These are phyloP conservation scores for Uloborus plumipes DNA, from an alignment of 2,888 invertebrate species.

Conservation along the genomic window DNA sequence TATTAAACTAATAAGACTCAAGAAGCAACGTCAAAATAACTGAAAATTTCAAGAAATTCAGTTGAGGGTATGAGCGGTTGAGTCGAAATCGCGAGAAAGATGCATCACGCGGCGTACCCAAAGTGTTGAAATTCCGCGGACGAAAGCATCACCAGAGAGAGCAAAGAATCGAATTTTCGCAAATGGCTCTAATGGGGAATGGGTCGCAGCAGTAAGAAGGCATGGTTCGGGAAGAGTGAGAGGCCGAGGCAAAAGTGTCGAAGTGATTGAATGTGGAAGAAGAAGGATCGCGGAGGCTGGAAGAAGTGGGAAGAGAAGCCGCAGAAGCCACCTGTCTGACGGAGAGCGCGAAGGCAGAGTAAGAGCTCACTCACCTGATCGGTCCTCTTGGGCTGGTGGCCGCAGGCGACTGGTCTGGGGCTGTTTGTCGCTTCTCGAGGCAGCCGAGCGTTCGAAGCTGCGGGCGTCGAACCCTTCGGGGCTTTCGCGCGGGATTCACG, in stretches of 20 bases:
- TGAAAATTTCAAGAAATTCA: too few relatives aligned
- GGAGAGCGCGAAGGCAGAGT: conserved; percentile 31
- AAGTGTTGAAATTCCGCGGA: too few relatives aligned
- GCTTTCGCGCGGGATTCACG: conserved; percentile 11
- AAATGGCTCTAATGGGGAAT: too few relatives aligned
- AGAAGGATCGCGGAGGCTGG: neutral
- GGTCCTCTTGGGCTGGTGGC: conserved; percentile 26
- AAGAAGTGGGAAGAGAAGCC: neutral
- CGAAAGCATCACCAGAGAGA: too few relatives aligned
- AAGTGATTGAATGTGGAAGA: neutral
- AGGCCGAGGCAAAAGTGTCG: neutral
- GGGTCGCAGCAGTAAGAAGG: too few relatives aligned
- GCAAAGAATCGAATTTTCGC: too few relatives aligned
- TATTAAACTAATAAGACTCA: too few relatives aligned
- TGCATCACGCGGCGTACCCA: too few relatives aligned
- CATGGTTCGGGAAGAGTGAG: too few relatives aligned
- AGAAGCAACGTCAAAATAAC: too few relatives aligned
- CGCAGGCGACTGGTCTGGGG: conserved; percentile 29
- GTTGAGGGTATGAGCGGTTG: too few relatives aligned
- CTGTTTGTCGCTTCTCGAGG: neutral
- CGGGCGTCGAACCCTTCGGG: conserved; percentile 33
- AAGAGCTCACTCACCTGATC: conserved; percentile 53
- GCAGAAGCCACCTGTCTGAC: conserved; percentile 41
- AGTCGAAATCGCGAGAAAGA: too few relatives aligned
- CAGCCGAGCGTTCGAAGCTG: conserved; percentile 43